A percentile compares a stretch with the other conserved stretches of the same genome.
Conservation (phyloP, 2,888 invertebrate genomes). For the Sinhomidia bicolor region DNA sequence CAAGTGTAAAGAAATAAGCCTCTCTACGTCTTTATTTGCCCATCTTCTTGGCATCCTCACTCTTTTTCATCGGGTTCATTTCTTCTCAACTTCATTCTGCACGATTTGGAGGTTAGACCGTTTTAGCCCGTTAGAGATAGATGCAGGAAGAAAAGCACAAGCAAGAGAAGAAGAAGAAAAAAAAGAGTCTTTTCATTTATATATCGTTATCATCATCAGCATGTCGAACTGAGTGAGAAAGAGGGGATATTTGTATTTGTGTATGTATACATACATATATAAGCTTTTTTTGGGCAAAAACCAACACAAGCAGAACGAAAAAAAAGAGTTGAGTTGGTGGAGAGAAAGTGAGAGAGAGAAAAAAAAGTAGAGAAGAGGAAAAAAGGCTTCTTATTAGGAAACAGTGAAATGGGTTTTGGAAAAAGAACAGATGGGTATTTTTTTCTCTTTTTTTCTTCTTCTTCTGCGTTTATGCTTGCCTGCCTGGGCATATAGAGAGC, state of each 20-base stretch:
- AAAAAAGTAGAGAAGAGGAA: too few relatives aligned
- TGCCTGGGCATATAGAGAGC: conserved; percentile 34
- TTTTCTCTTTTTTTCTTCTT: too few relatives aligned
- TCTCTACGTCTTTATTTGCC: conserved; percentile 38
- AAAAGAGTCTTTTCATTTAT: conserved; percentile 60
- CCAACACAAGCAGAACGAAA: background rate
- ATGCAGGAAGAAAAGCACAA: too few relatives aligned
- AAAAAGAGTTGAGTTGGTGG: background rate
- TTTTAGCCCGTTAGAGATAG: conserved; percentile 66
- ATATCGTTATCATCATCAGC: conserved; percentile 55
- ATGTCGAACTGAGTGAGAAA: conserved; percentile 63
- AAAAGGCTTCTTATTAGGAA: conserved; percentile 55
- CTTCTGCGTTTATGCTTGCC: conserved; percentile 61
- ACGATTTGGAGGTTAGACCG: conserved; percentile 71
- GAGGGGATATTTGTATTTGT: conserved; percentile 41
- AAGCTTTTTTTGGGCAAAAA: background rate
- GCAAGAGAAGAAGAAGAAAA: too few relatives aligned
- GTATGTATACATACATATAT: background rate
- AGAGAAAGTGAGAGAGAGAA: conserved; percentile 5
- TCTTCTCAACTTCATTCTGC: conserved; percentile 23
- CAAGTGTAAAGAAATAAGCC: background rate
- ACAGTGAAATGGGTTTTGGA: conserved; percentile 52
- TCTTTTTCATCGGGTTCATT: conserved; percentile 26
- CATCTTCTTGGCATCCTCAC: conserved; percentile 43
- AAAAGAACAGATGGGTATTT: conserved; percentile 69